Evolutionary conservation across 2,888 invertebrate species (phyloP).

Genomic region (Siphonodentalium dalli): DNA sequence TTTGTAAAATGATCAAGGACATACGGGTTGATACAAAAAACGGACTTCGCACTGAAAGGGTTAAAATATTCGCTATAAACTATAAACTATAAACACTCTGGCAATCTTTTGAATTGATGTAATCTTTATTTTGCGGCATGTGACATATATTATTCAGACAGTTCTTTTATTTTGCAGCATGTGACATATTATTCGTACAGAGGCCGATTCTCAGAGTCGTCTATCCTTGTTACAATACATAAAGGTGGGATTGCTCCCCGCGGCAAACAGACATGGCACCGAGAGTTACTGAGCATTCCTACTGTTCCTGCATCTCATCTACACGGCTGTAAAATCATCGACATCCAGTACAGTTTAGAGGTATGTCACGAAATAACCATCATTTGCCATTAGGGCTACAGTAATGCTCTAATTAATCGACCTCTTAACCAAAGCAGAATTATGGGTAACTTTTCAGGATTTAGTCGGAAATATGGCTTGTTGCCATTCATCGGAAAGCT

Average conservation of each 20-base stretch:
- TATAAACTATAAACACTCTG: too few species aligned
- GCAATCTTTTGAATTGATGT: too few species aligned
- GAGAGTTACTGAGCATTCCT: conserved; percentile 53
- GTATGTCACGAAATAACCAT: conserved; percentile 32
- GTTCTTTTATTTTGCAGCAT: conserved; percentile 38
- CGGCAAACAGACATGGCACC: conserved; percentile 57
- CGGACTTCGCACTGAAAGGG: too few species aligned
- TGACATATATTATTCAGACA: not conserved
- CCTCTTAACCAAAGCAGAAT: too few species aligned
- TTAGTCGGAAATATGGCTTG: too few species aligned
- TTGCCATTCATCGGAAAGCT: too few species aligned
- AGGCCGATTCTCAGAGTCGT: conserved; percentile 54
- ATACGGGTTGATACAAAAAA: too few species aligned
- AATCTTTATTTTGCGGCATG: not conserved
- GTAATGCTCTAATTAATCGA: too few species aligned
- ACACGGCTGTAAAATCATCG: conserved; percentile 56
- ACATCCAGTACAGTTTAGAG: conserved; percentile 56
- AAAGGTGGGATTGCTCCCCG: conserved; percentile 54
- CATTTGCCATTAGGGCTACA: too few species aligned
- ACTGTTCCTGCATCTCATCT: conserved; percentile 55
- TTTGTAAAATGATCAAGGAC: too few species aligned
- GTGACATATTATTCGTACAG: conserved; percentile 58
- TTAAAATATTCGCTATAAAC: too few species aligned
- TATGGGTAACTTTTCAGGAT: too few species aligned
- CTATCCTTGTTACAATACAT: conserved; percentile 51